Evolutionary conservation across 2,888 invertebrate genomes (phyloP), one percentile per base, ranked within the genome.

Genomic region (Busseola fusca): DNA sequence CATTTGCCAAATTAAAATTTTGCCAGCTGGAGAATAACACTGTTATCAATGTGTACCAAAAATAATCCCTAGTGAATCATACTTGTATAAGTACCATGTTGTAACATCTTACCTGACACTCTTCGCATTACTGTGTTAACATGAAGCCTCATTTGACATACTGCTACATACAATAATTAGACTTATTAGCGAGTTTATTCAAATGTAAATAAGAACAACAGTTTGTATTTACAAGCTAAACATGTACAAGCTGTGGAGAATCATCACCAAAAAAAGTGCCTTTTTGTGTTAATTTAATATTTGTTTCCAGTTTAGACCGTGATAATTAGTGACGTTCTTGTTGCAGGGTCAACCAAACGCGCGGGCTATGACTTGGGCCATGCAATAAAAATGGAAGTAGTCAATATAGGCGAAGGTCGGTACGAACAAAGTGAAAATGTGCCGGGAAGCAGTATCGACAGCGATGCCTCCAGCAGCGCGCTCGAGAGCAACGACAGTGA

Each of bases 381-480:
- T 90, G 95, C 94, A 70, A 94, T 95, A 90, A 95, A 93, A 88
- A 95, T 95, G 95, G 95, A 95, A 88, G 91, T 90, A 74, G 93
- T 95, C 59, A 93, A 92, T 81, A 85, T 91, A 86, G 92, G 89
- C 78, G 93, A 95, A 86, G 95, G 94, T 78, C 89, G 90, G 66
- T 95, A 94, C 81, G 94, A 95, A 84, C 93, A 91, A 79, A 91
- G 88, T 59, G 93, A 92, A 76, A 90, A 88, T 86, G 81, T 93
- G 76, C 93, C 93, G 21, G 91, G 93, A 54, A 92, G 91, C 75
- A 94, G 93, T 81, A 88, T 87, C 27, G 93, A 93, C 50, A 94
- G 94, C 81, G 94, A 94, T 69, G 90, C 89, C 54, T 94, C 94
- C 52, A 91, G 92, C 72, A 92, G 91, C 81, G 75, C 90, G 37